Evolutionary conservation across 2,797 vertebrate genomes (phyloP).

Genomic region (Pseudochromis fuscus): DNA sequence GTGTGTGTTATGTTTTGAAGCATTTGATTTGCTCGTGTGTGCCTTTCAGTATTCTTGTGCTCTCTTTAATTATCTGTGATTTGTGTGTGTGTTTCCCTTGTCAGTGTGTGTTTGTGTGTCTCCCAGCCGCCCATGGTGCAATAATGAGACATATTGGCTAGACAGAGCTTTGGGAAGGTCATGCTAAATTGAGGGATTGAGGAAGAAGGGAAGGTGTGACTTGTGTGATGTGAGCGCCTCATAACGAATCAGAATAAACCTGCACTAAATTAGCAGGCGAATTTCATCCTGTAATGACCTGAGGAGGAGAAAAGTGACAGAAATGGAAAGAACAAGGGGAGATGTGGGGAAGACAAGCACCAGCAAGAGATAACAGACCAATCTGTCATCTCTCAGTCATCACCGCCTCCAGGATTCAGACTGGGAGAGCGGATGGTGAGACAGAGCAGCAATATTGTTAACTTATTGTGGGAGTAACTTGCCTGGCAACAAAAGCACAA

Average conservation of each 20-base stretch:
- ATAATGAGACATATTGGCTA: constrained; percentile 77
- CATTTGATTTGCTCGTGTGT: constrained; percentile 33
- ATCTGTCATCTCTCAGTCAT: constrained; percentile 41
- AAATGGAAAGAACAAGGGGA: constrained; percentile 15
- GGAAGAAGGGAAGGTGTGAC: constrained; percentile 58
- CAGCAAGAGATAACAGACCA: constrained; percentile 30
- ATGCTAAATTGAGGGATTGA: constrained; percentile 66
- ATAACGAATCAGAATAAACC: constrained; percentile 67
- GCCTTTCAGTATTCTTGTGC: constrained; percentile 49
- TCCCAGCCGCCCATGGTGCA: constrained; percentile 60
- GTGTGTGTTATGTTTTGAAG: constrained; percentile 12
- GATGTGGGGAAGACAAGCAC: constrained; percentile 18
- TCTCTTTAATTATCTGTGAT: constrained; percentile 60
- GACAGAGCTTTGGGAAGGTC: constrained; percentile 77
- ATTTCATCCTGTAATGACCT: constrained; percentile 40
- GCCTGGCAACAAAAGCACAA: constrained; percentile 36
- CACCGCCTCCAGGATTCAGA: constrained; percentile 26
- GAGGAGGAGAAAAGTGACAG: constrained; percentile 27
- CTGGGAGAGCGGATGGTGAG: constrained; percentile 9
- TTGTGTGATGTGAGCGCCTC: constrained; percentile 38
- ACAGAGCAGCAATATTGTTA: constrained; percentile 24
- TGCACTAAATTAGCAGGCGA: constrained; percentile 49
- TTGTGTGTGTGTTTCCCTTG: constrained; percentile 8
- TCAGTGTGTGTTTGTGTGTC: constrained; percentile 22
- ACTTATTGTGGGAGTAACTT: constrained; percentile 31